phyloP scores from a whole-genome alignment of 2,113 vertebrate species.

The Datnioides undecimradiatus region DNA sequence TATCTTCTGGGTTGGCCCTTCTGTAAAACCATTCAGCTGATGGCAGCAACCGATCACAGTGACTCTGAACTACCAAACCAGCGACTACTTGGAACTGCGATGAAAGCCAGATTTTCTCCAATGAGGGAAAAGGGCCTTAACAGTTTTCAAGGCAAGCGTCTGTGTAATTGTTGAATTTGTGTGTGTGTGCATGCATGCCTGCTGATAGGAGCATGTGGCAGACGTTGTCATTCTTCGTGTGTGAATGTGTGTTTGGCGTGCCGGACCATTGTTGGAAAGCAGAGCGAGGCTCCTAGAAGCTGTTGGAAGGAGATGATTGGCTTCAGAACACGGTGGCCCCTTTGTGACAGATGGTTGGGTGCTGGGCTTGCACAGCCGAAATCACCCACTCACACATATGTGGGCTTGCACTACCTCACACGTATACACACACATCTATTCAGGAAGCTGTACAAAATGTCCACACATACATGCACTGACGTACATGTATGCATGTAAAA shows the following conservation, averaged over 20 bases:
- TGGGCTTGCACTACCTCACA: slow-evolving; percentile 54
- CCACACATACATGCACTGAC: slow-evolving; percentile 46
- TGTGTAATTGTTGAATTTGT: slow-evolving; percentile 61
- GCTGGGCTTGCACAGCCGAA: slow-evolving; percentile 74
- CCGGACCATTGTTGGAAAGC: slow-evolving; percentile 79
- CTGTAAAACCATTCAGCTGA: slow-evolving; percentile 20
- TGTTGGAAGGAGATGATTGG: slow-evolving; percentile 86
- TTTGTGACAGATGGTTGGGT: slow-evolving; percentile 87
- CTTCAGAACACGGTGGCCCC: slow-evolving; percentile 80
- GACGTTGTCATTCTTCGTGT: slow-evolving; percentile 74
- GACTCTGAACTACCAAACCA: slow-evolving; percentile 42
- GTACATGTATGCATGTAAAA: slow-evolving; percentile 36
- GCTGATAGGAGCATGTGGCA: slow-evolving; percentile 75
- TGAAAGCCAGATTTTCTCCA: slow-evolving; percentile 58
- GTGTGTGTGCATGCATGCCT: slow-evolving; percentile 46
- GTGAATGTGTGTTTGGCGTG: slow-evolving; percentile 77
- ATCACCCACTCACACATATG: slow-evolving; percentile 79
- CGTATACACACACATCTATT: slow-evolving; percentile 4
- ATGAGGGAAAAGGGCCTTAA: slow-evolving; percentile 46
- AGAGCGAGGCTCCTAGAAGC: slow-evolving; percentile 81
- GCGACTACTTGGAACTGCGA: slow-evolving; percentile 32
- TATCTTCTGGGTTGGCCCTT: not conserved
- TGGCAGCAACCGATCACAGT: slow-evolving; percentile 27
- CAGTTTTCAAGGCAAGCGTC: slow-evolving; percentile 57
- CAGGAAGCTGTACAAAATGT: slow-evolving; percentile 44